Conservation (phyloP, 2,797 vertebrate species). For the Melanotaenia maccullochi region DNA sequence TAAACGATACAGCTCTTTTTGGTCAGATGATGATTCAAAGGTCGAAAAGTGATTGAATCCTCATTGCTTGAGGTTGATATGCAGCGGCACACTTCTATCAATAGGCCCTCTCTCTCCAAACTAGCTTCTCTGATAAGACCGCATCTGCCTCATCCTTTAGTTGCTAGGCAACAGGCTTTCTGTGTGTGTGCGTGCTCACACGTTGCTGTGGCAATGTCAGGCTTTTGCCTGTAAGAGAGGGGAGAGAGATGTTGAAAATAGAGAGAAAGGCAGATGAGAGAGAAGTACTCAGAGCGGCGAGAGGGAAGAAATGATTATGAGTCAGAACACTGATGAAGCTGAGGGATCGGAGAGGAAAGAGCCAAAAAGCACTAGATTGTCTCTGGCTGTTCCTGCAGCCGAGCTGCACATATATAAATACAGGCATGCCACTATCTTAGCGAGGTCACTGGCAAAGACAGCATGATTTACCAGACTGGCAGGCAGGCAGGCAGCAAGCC, state of each 20-base stretch:
- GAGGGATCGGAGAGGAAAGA: slow-evolving; percentile 63
- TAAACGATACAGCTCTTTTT: slow-evolving; percentile 24
- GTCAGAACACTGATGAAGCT: slow-evolving; percentile 70
- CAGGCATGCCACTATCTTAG: slow-evolving; percentile 67
- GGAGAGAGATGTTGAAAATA: slow-evolving; percentile 70
- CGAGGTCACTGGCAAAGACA: slow-evolving; percentile 76
- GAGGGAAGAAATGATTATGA: slow-evolving; percentile 72
- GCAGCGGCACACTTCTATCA: slow-evolving; percentile 69
- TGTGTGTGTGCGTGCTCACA: slow-evolving; percentile 60
- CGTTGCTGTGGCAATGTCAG: slow-evolving; percentile 77
- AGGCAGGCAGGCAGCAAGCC: slow-evolving; percentile 72
- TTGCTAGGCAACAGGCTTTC: slow-evolving; percentile 86
- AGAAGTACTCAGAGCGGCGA: slow-evolving; percentile 68
- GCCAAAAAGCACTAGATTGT: slow-evolving; percentile 70
- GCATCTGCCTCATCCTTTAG: slow-evolving; percentile 83
- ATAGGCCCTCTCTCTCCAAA: slow-evolving; percentile 65
- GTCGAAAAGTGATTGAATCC: slow-evolving; percentile 62
- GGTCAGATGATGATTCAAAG: slow-evolving; percentile 55
- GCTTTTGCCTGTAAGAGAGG: slow-evolving; percentile 67
- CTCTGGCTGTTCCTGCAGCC: slow-evolving; percentile 65
- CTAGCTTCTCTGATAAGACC: slow-evolving; percentile 76
- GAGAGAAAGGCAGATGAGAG: slow-evolving; percentile 74
- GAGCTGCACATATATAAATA: slow-evolving; percentile 48
- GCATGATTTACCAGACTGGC: slow-evolving; percentile 79
- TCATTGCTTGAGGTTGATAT: slow-evolving; percentile 64